Conservation (phyloP, 2,797 vertebrate species). For the Syncerus caffer region DNA sequence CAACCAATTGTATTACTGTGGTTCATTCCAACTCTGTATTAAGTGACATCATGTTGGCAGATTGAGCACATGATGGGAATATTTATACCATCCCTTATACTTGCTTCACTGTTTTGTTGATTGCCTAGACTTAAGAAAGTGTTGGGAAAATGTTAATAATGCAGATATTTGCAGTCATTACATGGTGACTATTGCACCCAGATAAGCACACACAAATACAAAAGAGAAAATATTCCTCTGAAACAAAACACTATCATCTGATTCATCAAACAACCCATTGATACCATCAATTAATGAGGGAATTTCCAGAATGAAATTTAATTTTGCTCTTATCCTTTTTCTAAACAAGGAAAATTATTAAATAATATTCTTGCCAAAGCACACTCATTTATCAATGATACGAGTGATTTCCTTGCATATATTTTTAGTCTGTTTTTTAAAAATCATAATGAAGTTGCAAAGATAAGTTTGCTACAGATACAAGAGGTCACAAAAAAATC, state of each 20-base stretch:
- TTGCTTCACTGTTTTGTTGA: background rate
- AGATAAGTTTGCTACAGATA: background rate
- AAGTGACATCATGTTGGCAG: background rate
- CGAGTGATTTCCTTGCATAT: background rate
- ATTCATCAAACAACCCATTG: background rate
- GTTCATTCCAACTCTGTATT: background rate
- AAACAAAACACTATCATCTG: background rate
- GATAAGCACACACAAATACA: fast-evolving
- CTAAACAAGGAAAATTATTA: background rate
- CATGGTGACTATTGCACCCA: fast-evolving
- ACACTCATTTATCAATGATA: background rate
- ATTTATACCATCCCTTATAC: background rate
- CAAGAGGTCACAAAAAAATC: conserved; percentile 2
- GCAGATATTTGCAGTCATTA: background rate
- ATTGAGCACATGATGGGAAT: background rate
- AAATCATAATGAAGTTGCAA: background rate
- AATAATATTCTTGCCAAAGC: background rate
- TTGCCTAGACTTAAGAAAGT: background rate
- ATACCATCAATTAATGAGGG: background rate
- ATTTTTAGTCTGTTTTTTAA: background rate
- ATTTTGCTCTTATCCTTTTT: background rate
- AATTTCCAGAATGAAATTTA: background rate
- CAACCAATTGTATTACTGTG: background rate
- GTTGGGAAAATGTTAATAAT: background rate
- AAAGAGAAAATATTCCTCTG: background rate